A percentile compares a stretch with the other conserved stretches of the same genome.
Evolutionary conservation across 2,797 vertebrate species (phyloP).

Genomic region (Garrulus glandarius): DNA sequence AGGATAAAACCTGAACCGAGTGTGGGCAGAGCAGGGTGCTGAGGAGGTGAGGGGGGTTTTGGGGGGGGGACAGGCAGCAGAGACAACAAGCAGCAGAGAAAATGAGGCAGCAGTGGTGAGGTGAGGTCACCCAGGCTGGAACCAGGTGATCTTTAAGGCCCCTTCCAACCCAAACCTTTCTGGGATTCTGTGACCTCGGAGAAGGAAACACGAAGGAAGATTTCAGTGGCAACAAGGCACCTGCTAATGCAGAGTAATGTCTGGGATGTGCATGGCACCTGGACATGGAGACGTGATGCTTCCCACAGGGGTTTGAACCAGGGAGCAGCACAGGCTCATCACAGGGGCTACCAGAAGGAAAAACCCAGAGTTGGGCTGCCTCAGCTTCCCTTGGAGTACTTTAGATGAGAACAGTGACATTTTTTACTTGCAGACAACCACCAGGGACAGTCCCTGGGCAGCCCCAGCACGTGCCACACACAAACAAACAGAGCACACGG

Average conservation of each 20-base stretch:
- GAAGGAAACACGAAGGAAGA: not conserved
- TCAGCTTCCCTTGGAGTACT: not conserved
- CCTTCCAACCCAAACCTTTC: not conserved
- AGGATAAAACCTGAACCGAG: not conserved
- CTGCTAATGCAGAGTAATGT: not conserved
- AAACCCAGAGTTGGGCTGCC: not conserved
- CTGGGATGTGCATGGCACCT: too few relatives aligned
- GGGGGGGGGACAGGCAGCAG: not conserved
- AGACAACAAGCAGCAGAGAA: not conserved
- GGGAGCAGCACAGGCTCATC: not conserved
- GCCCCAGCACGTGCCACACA: not conserved
- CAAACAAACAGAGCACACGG: accelerated
- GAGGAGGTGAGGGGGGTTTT: not conserved
- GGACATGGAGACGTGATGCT: accelerated
- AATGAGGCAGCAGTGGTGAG: not conserved
- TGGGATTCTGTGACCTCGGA: too few relatives aligned
- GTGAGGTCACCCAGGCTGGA: not conserved
- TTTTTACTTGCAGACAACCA: not conserved
- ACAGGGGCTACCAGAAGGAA: not conserved
- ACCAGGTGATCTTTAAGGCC: not conserved
- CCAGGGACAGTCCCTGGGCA: not conserved
- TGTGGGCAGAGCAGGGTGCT: not conserved
- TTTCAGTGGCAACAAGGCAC: not conserved
- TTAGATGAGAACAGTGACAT: not conserved
- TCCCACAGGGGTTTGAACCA: not conserved